Evolutionary conservation across 2,113 vertebrate genomes (phyloP).

Genomic region (Dromaius novaehollandiae): DNA sequence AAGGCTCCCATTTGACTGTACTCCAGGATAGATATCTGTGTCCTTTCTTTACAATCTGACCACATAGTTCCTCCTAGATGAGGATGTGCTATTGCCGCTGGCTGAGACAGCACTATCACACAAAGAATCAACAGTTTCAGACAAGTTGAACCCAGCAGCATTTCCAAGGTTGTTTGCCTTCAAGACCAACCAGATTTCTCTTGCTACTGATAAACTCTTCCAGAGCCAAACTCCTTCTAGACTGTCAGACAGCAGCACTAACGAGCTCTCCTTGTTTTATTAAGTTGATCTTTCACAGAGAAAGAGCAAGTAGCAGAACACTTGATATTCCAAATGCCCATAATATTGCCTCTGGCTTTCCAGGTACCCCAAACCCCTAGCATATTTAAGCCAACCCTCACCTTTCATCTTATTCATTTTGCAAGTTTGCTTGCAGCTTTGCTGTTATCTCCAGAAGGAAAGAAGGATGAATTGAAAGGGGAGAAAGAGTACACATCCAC

Average conservation of each 20-base stretch:
- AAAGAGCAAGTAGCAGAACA: background rate
- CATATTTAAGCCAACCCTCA: background rate
- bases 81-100: accelerated
- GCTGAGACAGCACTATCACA: background rate
- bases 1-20: background rate
- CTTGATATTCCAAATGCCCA: background rate
- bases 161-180: background rate
- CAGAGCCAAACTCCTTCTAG: background rate
- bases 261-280: background rate
- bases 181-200: background rate
- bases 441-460: background rate
- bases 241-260: background rate
- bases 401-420: background rate
- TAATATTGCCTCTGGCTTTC: background rate
- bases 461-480: background rate
- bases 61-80: background rate
- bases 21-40: background rate
- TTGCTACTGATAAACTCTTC: background rate
- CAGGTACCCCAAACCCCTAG: background rate
- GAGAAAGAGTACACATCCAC: background rate
- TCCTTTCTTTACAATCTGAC: background rate
- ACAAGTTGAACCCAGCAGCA: background rate
- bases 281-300: background rate
- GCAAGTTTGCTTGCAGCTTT: background rate
- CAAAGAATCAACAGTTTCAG: background rate